These are phyloP conservation scores for Pammene aurita DNA, from an alignment of 2,888 invertebrate species.

Conservation along the genomic window DNA sequence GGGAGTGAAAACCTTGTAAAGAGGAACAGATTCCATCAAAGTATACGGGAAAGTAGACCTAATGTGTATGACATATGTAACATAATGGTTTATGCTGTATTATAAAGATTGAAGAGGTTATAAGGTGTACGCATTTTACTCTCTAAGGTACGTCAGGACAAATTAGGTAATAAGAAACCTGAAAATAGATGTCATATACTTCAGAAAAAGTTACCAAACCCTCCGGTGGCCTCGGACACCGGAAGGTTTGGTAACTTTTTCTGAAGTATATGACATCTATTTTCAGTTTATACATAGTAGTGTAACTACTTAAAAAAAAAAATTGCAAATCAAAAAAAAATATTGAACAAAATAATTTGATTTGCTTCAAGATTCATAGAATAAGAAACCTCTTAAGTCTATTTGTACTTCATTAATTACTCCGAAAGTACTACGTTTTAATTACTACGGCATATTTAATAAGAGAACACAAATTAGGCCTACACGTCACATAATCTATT, in stretches of 20 bases:
- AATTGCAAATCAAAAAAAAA: too few species aligned
- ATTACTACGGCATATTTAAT: neutral
- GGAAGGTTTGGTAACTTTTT: too few species aligned
- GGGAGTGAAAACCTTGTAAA: conserved; percentile 13
- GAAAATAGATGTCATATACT: conserved; percentile 12
- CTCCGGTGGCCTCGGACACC: too few species aligned
- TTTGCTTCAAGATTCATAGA: too few species aligned
- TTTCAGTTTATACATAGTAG: too few species aligned
- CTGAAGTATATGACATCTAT: too few species aligned
- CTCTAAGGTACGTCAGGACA: conserved; percentile 14
- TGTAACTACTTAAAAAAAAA: too few species aligned
- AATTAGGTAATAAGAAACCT: conserved; percentile 31
- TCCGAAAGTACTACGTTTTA: neutral
- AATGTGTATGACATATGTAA: neutral
- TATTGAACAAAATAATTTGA: too few species aligned
- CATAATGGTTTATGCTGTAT: conserved; percentile 9
- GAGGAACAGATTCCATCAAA: neutral
- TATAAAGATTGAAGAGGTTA: conserved; percentile 19
- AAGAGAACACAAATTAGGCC: conserved; percentile 2
- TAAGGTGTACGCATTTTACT: conserved; percentile 13
- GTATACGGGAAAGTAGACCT: neutral
- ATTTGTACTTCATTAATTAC: neutral
- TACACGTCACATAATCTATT: conserved; percentile 8
- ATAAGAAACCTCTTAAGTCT: conserved; percentile 10
- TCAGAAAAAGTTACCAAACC: too few species aligned